Base-by-base conservation (phyloP, 2,888 invertebrate genomes). In the Pyrrhosoma nymphula region DNA sequence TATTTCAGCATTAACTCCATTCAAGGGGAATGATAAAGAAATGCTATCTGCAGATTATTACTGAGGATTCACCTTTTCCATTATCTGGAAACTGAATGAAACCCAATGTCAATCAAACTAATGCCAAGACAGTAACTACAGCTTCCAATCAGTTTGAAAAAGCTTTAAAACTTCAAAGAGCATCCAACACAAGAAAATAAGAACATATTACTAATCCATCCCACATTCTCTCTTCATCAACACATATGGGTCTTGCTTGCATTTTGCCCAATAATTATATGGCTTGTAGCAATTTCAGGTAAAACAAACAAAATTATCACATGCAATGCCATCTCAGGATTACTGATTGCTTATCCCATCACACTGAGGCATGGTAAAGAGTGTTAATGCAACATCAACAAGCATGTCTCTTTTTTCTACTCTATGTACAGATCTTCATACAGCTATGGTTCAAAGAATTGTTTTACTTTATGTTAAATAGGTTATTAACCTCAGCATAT, bases 241-340 rank as follows among this genome's bases (percentile, higher is more conserved):
- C 35, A 30, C 30, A 91, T 18, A 23, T n/a, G n/a, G 12, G 63
- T 10, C 63, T 39, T 63, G 91, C 60, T 26, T 39, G 63, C 63
- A 39, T 47, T 39, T 69, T 55, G 69, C 93, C 47, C n/a, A 63
- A 30, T 20, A 47, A 16, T 47, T 14, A 75, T 30, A 93, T 26
- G 75, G 39, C 69, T 69, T 39, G 16, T 75, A 93, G 93, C 75
- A 69, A 35, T n/a, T 47, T 82, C 23, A 47, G n/a, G 26, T 18
- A 69, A 39, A 93, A 20, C 82, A 82, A 47, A 75, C 93, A 47
- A 93, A n/a, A 93, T 69, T 93, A 93, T 75, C 75, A 69, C 93
- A 93, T 93, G 93, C 93, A 82, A 14, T 82, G 10, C 12, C 82
- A 69, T 69, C 39, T n/a, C 47, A n/a, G n/a, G 63, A 23, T 16